Conservation (phyloP, 2,797 vertebrate species). For the Sarcoramphus papa region DNA sequence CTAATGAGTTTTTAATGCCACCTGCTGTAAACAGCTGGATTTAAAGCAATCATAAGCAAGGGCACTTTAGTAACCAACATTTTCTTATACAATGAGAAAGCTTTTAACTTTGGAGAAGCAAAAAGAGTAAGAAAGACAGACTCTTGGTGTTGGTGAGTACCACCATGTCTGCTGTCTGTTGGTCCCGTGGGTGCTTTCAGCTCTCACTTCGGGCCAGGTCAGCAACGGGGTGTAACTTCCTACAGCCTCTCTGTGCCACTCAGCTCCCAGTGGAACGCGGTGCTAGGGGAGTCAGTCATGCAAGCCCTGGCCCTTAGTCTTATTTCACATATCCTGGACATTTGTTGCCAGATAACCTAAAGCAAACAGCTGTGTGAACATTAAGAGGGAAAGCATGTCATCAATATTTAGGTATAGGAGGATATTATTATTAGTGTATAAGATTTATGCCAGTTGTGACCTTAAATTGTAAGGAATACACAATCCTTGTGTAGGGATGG, state of each 20-base stretch:
- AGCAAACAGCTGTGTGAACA: not conserved
- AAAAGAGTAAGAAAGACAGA: not conserved
- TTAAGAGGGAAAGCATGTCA: not conserved
- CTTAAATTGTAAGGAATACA: not conserved
- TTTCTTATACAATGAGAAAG: not conserved
- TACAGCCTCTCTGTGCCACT: not conserved
- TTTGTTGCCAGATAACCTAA: not conserved
- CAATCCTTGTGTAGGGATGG: not conserved
- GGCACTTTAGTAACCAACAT: not conserved
- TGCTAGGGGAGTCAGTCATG: accelerated
- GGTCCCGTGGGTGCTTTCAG: not conserved
- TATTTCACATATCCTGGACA: accelerated
- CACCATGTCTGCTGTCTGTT: not conserved
- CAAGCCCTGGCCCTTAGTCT: not conserved
- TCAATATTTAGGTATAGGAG: not conserved
- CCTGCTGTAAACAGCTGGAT: conserved; percentile 26
- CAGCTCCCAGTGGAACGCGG: not conserved
- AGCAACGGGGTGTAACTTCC: not conserved
- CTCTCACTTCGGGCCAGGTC: not conserved
- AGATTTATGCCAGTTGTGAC: not conserved
- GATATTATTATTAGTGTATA: not conserved
- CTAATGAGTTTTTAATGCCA: not conserved
- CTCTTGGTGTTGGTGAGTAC: not conserved
- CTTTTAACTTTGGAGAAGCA: not conserved
- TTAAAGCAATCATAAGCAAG: not conserved